Evolutionary conservation across 1,140 invertebrate species (phyloP), one percentile per base, ranked within the genome.

Genomic region (Pogonomyrmex barbatus): DNA sequence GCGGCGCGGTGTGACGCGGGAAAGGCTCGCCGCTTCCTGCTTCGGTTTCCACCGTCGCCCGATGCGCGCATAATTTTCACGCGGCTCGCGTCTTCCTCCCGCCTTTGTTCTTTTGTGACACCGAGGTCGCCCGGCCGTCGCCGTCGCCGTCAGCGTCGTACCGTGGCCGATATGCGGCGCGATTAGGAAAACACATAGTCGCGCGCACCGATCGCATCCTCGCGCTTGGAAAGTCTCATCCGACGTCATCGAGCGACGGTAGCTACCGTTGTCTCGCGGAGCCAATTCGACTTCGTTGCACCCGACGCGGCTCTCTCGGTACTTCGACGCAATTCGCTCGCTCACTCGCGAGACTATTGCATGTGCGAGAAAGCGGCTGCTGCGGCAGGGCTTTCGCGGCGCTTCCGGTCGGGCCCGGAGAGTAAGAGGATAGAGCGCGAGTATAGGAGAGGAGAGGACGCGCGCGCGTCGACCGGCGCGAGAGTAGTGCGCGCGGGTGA

Each of bases 51-150:
- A 70, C 58, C 73, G 63, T 68, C 78, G 39, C 17, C 67, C 39
- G 78, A 39, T 52, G 45, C 78, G 52, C 65, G 78, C 78, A 82
- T 82, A 82, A 82, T 82, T 82, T 82, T 82, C 79, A 73, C 79
- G 79, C 78, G 78, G 47, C 67, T 82, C 78, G 63, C 65, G 63
- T 81, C 63, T 54, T 56, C 63, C 63, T 54, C 63, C 36, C n/a
- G 36, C 30, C 78, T 83, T 82, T 73, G 52, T 82, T 82, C 67
- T 45, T 82, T 73, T 45, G 52, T 58, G 67, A 17, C 54, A 56
- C 10, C 52, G 67, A 70, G 52, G 63, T 42, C 56, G 73, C 17
- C 14, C 47, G 39, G n/a, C 60, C 30, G n/a, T 24, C 60, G 47
- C n/a, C 63, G 47, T 24, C 24, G n/a, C 60, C 30, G n/a, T 24